Conservation (phyloP, 2,113 vertebrate genomes). For the Hemichromis elongatus region DNA sequence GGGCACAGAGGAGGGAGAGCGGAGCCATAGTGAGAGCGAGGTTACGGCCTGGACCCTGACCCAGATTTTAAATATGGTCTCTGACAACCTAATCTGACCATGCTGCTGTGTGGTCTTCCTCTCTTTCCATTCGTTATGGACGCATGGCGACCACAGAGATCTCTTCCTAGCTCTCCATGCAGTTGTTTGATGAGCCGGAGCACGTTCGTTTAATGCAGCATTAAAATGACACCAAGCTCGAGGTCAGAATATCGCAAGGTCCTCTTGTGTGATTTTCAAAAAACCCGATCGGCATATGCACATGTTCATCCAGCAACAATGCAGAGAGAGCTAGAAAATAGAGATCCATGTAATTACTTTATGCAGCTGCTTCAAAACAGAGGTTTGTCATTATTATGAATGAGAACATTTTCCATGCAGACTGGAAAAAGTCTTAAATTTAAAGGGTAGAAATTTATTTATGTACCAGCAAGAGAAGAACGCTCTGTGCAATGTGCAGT, state of each 20-base stretch:
- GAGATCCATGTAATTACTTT: neutral
- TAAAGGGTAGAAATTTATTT: slow-evolving; percentile 14
- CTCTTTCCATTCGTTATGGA: slow-evolving; percentile 38
- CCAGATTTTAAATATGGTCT: slow-evolving; percentile 60
- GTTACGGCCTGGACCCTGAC: slow-evolving; percentile 47
- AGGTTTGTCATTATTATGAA: neutral
- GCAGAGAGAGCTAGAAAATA: neutral
- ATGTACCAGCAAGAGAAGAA: slow-evolving; percentile 29
- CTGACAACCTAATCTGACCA: slow-evolving; percentile 55
- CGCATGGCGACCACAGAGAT: slow-evolving; percentile 4
- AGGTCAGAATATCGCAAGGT: neutral
- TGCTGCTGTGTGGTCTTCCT: slow-evolving; percentile 51
- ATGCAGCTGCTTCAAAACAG: neutral
- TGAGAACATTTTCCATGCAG: neutral
- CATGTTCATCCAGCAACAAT: neutral
- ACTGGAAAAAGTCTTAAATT: slow-evolving; percentile 12
- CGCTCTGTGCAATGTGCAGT: slow-evolving; percentile 42
- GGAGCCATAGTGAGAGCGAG: neutral
- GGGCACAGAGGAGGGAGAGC: neutral
- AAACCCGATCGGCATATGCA: neutral
- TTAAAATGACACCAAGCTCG: neutral
- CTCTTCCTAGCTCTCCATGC: neutral
- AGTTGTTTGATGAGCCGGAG: neutral
- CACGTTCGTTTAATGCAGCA: slow-evolving; percentile 16
- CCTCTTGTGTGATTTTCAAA: neutral